Percentiles rank a stretch among this genome's conserved stretches.
These are phyloP conservation scores for Eristalis intricaria DNA, from an alignment of 2,888 invertebrate genomes.

Conservation along the genomic window DNA sequence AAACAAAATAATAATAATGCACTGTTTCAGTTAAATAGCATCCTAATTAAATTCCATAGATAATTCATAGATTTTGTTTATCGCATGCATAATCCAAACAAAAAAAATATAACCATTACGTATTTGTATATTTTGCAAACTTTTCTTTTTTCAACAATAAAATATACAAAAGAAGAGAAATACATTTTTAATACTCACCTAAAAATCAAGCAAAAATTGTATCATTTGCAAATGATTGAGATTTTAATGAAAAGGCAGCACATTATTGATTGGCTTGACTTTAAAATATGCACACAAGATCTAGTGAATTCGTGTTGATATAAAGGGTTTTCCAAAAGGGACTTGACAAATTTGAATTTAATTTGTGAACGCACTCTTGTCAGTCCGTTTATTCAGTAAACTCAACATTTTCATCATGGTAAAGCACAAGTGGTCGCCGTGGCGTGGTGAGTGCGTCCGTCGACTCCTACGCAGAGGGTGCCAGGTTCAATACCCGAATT, in stretches of 20 bases:
- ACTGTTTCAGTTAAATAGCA: constrained; percentile 25
- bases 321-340: no score
- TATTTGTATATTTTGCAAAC: not conserved
- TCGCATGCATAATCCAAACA: not conserved
- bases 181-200: not conserved
- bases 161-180: not conserved
- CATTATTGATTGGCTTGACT: not conserved
- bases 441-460: no score
- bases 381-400: no score
- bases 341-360: no score
- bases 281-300: no score
- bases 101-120: not conserved
- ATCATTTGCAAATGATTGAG: not conserved
- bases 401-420: no score
- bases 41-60: not conserved
- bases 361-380: no score
- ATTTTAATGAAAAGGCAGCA: not conserved
- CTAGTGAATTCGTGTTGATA: no score
- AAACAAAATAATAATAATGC: constrained; percentile 8
- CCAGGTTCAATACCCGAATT: no score
- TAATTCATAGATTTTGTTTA: constrained; percentile 43
- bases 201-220: not conserved
- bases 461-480: no score
- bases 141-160: not conserved
- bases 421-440: no score